Evolutionary conservation across 2,113 vertebrate genomes (phyloP).

Genomic region (Hepsetus odoe): DNA sequence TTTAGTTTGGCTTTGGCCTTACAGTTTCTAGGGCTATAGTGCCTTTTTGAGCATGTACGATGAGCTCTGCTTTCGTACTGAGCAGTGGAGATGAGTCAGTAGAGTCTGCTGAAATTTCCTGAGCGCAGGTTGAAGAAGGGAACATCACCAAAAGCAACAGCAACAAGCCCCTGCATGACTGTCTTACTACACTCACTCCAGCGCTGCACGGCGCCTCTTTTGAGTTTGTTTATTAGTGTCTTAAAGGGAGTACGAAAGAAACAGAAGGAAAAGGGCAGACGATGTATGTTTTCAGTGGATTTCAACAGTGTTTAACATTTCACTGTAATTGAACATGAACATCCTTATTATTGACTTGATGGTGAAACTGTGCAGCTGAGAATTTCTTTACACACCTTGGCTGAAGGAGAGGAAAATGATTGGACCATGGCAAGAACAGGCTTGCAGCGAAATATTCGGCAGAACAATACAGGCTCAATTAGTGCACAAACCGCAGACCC

Average conservation of each 20-base stretch:
- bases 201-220: not conserved
- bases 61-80: not conserved
- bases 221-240: not conserved
- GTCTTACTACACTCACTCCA: not conserved
- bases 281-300: not conserved
- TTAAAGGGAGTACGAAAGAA: not conserved
- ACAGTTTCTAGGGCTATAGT: not conserved
- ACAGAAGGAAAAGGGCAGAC: conserved; percentile 19
- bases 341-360: not conserved
- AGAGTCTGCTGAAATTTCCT: not conserved
- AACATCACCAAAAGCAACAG: conserved; percentile 34
- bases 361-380: conserved; percentile 2
- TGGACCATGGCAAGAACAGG: not conserved
- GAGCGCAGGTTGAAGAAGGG: not conserved
- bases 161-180: conserved; percentile 53
- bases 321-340: not conserved
- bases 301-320: not conserved
- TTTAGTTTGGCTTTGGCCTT: not conserved
- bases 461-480: conserved; percentile 1
- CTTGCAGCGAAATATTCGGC: not conserved
- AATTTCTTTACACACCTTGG: not conserved
- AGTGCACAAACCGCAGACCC: conserved; percentile 9
- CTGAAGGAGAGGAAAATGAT: not conserved
- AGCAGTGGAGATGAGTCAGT: not conserved
- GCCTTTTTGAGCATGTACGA: not conserved